phyloP scores from a whole-genome alignment of 2,113 vertebrate species.

The Proteles cristata region DNA sequence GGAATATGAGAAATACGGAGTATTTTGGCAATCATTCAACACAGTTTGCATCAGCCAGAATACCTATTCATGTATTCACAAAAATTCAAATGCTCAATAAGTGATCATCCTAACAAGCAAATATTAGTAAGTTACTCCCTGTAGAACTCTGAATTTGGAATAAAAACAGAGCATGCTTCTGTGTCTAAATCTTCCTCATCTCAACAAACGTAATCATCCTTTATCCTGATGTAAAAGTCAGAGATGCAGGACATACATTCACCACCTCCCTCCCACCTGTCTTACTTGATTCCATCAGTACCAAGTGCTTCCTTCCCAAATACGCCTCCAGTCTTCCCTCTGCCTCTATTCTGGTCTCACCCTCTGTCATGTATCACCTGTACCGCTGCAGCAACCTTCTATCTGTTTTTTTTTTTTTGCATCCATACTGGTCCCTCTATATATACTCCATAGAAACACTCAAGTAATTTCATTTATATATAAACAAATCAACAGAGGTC shows the following conservation, averaged over 20 bases:
- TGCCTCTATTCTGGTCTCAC: background rate
- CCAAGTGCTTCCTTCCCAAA: background rate
- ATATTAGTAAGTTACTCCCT: background rate
- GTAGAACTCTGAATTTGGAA: background rate
- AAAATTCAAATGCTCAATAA: background rate
- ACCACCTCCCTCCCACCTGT: background rate
- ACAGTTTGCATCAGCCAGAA: background rate
- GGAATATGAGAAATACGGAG: background rate
- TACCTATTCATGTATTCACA: background rate
- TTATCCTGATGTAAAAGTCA: background rate
- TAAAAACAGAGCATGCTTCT: background rate
- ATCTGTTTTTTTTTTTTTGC: background rate
- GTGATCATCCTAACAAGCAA: background rate
- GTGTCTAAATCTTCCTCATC: background rate
- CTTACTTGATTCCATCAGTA: background rate
- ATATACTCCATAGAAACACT: background rate
- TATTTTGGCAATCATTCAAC: background rate
- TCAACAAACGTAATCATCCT: background rate
- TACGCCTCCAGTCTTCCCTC: background rate
- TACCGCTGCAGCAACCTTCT: background rate
- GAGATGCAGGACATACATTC: background rate
- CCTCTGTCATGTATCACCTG: rapidly evolving
- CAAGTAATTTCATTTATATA: background rate
- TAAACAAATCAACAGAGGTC: background rate
- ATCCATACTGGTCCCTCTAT: background rate